Base-by-base conservation (phyloP, 2,113 vertebrate genomes). In the Microtus montanus region DNA sequence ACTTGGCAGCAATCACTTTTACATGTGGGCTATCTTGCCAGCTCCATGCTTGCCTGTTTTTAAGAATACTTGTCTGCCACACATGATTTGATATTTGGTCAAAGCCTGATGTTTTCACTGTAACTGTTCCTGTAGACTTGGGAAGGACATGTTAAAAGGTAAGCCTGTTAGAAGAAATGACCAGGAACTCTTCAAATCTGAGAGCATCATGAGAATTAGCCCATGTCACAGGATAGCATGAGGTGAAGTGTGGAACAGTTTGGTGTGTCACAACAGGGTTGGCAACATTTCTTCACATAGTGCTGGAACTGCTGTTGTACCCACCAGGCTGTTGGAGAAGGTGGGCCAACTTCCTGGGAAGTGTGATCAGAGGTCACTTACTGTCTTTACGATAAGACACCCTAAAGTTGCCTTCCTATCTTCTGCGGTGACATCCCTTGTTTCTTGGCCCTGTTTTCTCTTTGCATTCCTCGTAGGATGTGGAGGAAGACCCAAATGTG, bases 141-240 rank as follows among this genome's bases (percentile, higher is more conserved):
- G 14, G 17, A 63, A 68, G 58, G 41, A 80, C 14, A 1, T 73
- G 85, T 87, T 91, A 58, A 83, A 92, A 52, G 12, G 28, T 79
- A 92, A 90, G 75, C 19, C 19, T 14, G 17, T 88, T 90, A 68
- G 63, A 20, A 68, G 54, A 66, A 33, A 88, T 38, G 79, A 63
- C 12, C 6, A 87, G 86, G 41, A 13, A 66, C 89, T 97, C 96
- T 91, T 87, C 58, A 94, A 92, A 93, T 95, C 33, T 68, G 73
- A 90, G 44, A 63, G 13, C 17, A 33, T 92, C 38, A 5, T 41
- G 87, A 79, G 41, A 87, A 87, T 85, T n/a, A 61, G 44, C 77
- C 28, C 14, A 38, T 52, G 26, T 89, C 19, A 22, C 11, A 41
- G 58, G 44, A 85, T 9, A 86, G 61, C 22, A 22, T 4, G 47